Evolutionary conservation across 1,140 invertebrate species (phyloP), one percentile per base, ranked within the genome.

Genomic region (Lordiphosa clarofinis): DNA sequence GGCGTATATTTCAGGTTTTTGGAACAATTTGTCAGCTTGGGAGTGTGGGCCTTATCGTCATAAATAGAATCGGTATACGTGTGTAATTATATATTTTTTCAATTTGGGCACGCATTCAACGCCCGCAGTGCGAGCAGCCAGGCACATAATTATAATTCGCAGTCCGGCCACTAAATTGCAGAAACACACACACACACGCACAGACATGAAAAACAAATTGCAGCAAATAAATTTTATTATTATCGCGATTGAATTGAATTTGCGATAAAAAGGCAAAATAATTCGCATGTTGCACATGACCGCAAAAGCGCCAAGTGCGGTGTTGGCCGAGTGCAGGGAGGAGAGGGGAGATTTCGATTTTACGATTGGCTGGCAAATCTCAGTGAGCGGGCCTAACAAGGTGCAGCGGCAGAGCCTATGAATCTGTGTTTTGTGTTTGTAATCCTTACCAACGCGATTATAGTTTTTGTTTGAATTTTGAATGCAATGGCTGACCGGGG

Each of bases 191-290:
- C 13, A 36, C 44, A 28, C 40, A 48, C 31, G 36, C 13, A 36
- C 38, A 36, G 48, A 52, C 46, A 43, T 35, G 28, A 43, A 48
- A 59, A 70, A 67, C 73, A 66, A 76, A 82, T 75, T 72, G 72
- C 54, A 62, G 62, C 58, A 64, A 82, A 82, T 82, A 82, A 73
- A 82, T 76, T 82, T 57, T 68, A 75, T 82, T 68, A 82, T 72
- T 76, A 76, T 82, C 76, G 62, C 76, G 69, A 81, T 82, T 59
- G 76, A 68, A 81, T 64, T 81, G 57, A 66, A 76, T 75, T 72
- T 56, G 58, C 46, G 72, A 82, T 82, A 82, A 71, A 68, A 82
- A 82, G 49, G 55, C 54, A 42, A 44, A 66, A 63, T 81, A 75
- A 71, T 81, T 73, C 60, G 56, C 64, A 69, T 69, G 73, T 56